These are phyloP conservation scores for Natator depressus DNA, from an alignment of 2,113 vertebrate genomes.

Conservation along the genomic window DNA sequence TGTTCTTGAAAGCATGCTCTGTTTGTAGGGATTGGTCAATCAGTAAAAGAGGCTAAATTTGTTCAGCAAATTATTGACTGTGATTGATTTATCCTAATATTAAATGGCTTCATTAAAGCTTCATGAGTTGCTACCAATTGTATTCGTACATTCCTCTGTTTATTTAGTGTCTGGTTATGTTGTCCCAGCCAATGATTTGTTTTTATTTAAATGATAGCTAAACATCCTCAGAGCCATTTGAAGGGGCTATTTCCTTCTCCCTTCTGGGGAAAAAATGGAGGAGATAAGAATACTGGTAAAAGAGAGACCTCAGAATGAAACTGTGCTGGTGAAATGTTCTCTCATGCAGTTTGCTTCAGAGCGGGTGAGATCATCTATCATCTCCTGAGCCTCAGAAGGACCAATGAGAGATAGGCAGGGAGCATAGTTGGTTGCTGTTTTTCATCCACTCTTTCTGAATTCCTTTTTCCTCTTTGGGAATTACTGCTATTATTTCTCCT, in stretches of 20 bases:
- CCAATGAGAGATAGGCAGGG: background rate
- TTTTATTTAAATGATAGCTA: background rate
- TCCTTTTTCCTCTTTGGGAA: background rate
- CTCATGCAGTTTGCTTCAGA: background rate
- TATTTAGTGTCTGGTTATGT: background rate
- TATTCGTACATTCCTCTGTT: conserved; percentile 15
- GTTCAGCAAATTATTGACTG: background rate
- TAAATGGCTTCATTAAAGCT: conserved; percentile 4
- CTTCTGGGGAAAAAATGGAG: background rate
- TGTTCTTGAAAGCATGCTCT: background rate
- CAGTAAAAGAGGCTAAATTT: background rate
- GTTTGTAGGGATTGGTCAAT: background rate
- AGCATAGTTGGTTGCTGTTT: background rate
- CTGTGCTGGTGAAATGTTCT: background rate
- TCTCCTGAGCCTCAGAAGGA: background rate
- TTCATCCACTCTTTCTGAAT: background rate
- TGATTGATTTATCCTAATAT: background rate
- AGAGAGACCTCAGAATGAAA: background rate
- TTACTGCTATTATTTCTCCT: background rate
- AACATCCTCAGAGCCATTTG: background rate
- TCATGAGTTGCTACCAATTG: background rate
- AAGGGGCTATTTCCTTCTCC: background rate
- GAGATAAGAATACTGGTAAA: background rate
- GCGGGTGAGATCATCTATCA: background rate
- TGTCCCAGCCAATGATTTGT: background rate